Evolutionary conservation across 2,113 vertebrate genomes (phyloP).

Genomic region (Alces alces): DNA sequence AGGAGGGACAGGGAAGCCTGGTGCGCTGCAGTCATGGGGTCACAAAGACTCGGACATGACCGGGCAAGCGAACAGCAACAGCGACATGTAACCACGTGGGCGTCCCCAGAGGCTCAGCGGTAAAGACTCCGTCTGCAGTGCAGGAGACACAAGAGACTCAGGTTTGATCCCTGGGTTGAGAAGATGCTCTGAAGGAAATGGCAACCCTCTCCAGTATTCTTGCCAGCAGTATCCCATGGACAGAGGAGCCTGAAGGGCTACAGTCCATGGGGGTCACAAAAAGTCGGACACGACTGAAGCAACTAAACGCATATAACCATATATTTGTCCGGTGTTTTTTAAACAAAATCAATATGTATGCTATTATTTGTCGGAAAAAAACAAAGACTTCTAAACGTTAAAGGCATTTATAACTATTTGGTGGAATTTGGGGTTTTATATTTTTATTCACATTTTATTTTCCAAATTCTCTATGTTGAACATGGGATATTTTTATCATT

Average conservation of each 20-base stretch:
- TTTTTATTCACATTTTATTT: conserved; percentile 17
- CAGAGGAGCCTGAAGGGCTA: background rate
- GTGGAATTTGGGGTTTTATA: background rate
- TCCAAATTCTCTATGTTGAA: background rate
- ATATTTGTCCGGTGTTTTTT: background rate
- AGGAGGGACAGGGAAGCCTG: background rate
- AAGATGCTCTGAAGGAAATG: background rate
- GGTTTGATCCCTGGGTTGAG: background rate
- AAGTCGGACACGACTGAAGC: background rate
- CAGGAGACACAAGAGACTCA: background rate
- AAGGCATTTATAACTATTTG: background rate
- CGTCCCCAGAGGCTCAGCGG: background rate
- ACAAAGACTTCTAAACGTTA: background rate
- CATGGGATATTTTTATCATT: background rate
- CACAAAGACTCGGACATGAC: accelerated
- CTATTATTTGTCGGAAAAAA: background rate
- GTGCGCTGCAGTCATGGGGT: background rate
- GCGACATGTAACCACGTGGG: background rate
- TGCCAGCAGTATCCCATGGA: background rate
- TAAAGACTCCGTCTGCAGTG: background rate
- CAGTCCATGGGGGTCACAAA: background rate
- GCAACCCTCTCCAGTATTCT: background rate
- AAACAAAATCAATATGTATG: background rate
- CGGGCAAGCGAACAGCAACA: background rate
- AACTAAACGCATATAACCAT: background rate